Evolutionary conservation across 1,140 invertebrate species (phyloP).

Genomic region (Ceratina calcarata): DNA sequence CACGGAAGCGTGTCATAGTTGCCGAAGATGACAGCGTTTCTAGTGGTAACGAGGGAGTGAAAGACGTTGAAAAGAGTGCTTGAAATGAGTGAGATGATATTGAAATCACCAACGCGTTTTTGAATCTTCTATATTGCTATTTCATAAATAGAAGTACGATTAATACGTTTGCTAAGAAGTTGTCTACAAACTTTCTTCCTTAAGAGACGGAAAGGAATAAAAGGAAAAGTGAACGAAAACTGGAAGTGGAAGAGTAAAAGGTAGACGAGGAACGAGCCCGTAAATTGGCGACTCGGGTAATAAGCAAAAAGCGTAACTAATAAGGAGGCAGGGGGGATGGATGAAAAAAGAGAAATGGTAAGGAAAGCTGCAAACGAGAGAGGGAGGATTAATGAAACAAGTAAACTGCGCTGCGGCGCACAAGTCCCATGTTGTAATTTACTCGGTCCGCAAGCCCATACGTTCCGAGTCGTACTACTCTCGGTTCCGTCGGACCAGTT

Average conservation of each 20-base stretch:
- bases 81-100: not conserved
- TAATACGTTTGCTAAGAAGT: too few relatives aligned
- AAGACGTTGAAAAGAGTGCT: not conserved
- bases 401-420: slow-evolving; percentile 52
- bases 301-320: slow-evolving; percentile 18
- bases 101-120: too few relatives aligned
- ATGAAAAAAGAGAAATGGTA: not conserved
- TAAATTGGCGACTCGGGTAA: slow-evolving; percentile 19
- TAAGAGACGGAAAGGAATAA: not conserved
- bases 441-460: slow-evolving; percentile 55
- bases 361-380: slow-evolving; percentile 11
- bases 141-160: too few relatives aligned
- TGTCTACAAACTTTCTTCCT: too few relatives aligned
- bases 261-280: not conserved
- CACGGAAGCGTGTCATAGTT: not conserved
- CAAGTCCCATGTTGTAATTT: slow-evolving; percentile 53
- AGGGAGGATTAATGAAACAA: slow-evolving; percentile 61
- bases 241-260: not conserved
- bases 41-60: not conserved
- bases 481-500: not conserved
- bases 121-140: too few relatives aligned
- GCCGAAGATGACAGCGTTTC: not conserved
- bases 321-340: not conserved
- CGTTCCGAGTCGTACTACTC: slow-evolving; percentile 28
- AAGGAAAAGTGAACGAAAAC: not conserved